These are phyloP conservation scores for Paramormyrops kingsleyae DNA, from an alignment of 2,113 vertebrate genomes.

Conservation along the genomic window DNA sequence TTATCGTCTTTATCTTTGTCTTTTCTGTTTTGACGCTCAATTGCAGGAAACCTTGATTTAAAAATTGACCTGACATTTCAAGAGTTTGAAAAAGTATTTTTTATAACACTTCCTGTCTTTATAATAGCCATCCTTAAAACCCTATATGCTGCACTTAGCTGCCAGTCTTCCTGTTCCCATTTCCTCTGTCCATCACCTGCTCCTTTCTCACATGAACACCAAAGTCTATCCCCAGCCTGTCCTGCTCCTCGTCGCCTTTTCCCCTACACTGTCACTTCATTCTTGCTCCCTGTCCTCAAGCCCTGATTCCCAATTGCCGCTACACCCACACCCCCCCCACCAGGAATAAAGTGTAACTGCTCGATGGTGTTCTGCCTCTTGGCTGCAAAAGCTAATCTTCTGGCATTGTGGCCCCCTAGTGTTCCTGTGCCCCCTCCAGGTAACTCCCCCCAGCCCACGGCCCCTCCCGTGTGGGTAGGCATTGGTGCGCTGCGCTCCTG, in stretches of 20 bases:
- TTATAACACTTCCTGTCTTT: background rate
- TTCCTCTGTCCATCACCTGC: background rate
- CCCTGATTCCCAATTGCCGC: slow-evolving; percentile 29
- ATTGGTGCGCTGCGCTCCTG: slow-evolving; percentile 41
- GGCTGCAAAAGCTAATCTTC: slow-evolving; percentile 72
- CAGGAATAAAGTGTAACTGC: slow-evolving; percentile 81
- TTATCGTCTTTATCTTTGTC: background rate
- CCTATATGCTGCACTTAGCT: background rate
- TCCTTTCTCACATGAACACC: background rate
- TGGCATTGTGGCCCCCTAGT: slow-evolving; percentile 46
- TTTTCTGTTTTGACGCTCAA: background rate
- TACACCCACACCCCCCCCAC: slow-evolving; percentile 52
- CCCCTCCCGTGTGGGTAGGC: slow-evolving; percentile 38
- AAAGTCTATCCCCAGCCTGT: slow-evolving; percentile 1
- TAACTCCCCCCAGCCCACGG: slow-evolving; percentile 53
- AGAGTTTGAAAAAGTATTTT: slow-evolving; percentile 1
- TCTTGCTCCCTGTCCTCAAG: background rate
- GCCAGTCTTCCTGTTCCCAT: background rate
- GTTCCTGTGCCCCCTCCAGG: slow-evolving; percentile 46
- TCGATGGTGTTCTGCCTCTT: slow-evolving; percentile 82
- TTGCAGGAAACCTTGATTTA: background rate
- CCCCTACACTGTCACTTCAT: slow-evolving; percentile 21
- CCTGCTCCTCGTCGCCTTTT: background rate
- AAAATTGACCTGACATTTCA: background rate
- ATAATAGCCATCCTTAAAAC: background rate